Percentiles rank a stretch among this genome's conserved stretches.
Conservation (phyloP, 2,888 invertebrate species). For the Brachypalpus laphriformis region DNA sequence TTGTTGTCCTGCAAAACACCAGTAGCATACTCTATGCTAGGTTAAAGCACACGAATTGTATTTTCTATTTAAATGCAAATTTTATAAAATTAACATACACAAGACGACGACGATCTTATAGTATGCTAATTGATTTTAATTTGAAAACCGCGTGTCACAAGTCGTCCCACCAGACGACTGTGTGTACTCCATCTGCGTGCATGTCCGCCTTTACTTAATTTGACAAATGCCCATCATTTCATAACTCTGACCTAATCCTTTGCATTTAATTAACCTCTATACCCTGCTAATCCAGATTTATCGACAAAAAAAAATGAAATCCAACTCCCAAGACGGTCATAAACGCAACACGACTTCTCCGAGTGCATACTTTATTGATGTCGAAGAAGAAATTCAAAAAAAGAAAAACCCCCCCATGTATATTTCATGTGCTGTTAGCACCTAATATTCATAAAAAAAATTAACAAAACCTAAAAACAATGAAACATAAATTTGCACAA, state of each 20-base stretch:
- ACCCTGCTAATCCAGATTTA: background rate
- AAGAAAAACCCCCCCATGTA: conserved; percentile 1
- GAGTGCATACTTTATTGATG: conserved; percentile 2
- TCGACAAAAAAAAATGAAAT: background rate
- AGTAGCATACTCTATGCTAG: too few species aligned
- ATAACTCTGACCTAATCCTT: background rate
- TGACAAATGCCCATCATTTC: background rate
- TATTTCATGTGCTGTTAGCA: conserved; percentile 21
- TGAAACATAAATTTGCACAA: conserved; percentile 41
- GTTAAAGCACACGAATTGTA: too few species aligned
- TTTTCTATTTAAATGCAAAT: too few species aligned
- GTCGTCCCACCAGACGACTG: too few species aligned
- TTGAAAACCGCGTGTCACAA: background rate
- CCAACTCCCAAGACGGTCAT: background rate
- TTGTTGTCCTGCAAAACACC: too few species aligned
- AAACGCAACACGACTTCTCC: background rate
- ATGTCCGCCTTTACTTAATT: background rate
- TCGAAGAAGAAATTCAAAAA: background rate
- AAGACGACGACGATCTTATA: too few species aligned
- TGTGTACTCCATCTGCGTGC: too few species aligned
- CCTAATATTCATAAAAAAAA: conserved; percentile 18
- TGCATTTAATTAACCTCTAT: background rate
- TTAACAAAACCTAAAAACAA: conserved; percentile 12
- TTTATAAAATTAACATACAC: too few species aligned
- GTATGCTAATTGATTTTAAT: too few species aligned